Evolutionary conservation across 1,140 invertebrate genomes (phyloP), one percentile per base, ranked within the genome.

Genomic region (Drosophila sucinea): DNA sequence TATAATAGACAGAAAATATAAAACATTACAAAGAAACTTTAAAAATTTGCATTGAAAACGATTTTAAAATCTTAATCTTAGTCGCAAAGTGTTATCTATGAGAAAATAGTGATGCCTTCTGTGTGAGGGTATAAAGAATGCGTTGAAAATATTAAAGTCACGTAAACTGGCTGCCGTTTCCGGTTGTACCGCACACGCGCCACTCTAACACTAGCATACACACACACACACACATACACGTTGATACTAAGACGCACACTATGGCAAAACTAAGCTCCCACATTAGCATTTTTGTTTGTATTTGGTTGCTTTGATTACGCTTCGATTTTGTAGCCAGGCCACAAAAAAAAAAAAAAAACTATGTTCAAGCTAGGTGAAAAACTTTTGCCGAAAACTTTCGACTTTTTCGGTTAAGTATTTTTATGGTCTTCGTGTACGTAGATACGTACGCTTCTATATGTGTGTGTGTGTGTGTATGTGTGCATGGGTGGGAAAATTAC

Each of bases 121-220:
- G 2, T 44, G 27, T 11, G 25, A 61, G 35, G 4, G 40, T 44
- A 61, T 23, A 77, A 83, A 77, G 44, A 86, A 87, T 87, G 72
- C 83, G 83, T 86, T 82, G 75, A 83, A 85, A 87, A 86, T 87
- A 87, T 87, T 83, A 87, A 86, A 86, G 82, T 86, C 82, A 85
- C 82, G 83, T 86, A 86, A 17, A 87, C 82, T 87, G 76, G 76
- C 73, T 87, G 66, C 67, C 76, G 84, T 86, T 83, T 86, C 83
- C 83, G 85, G 67, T 82, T 76, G 56, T 60, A 67, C 44, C 78
- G 74, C 70, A 87, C 82, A 86, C 79, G 83, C 83, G 69, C 66
- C 70, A 51, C 55, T 51, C 69, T 60, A 54, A 80, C 67, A 65
- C 60, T 64, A 55, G 65, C 17, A 25, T 51, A 47, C 62, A 27